A percentile compares a stretch with the other conserved stretches of the same genome.
phyloP scores from a whole-genome alignment of 2,797 vertebrate genomes.

The Coilia nasus region DNA sequence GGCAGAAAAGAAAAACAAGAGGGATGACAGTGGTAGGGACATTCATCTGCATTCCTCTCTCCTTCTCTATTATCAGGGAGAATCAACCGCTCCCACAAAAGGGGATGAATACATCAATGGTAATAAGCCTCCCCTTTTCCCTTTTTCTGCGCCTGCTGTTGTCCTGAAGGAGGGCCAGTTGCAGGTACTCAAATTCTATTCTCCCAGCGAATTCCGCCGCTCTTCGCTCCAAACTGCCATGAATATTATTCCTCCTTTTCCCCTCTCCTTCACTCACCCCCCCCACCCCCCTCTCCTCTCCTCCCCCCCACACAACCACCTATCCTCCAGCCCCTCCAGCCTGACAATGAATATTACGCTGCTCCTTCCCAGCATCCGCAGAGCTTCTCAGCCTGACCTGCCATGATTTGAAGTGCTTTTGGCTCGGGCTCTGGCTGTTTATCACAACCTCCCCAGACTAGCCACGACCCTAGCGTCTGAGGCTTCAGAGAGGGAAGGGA shows the following conservation, averaged over 20 bases:
- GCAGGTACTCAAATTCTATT: conserved; percentile 34
- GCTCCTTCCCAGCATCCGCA: conserved; percentile 38
- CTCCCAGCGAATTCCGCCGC: conserved; percentile 43
- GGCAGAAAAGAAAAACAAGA: neutral
- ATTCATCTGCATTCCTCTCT: conserved; percentile 40
- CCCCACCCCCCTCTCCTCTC: conserved; percentile 49
- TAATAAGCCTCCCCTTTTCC: conserved; percentile 30
- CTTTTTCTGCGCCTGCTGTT: conserved; percentile 21
- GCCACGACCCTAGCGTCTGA: conserved; percentile 72
- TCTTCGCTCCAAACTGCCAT: conserved; percentile 56
- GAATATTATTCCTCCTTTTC: conserved; percentile 53
- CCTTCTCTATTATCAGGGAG: conserved; percentile 35
- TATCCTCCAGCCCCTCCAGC: conserved; percentile 52
- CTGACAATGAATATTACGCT: neutral
- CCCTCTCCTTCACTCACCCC: conserved; percentile 37
- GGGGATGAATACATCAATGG: conserved; percentile 41
- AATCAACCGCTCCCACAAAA: conserved; percentile 41
- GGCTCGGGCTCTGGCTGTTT: conserved; percentile 71
- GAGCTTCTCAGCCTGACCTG: conserved; percentile 56
- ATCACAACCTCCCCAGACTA: conserved; percentile 73
- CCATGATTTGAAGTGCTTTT: conserved; percentile 70
- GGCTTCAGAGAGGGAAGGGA: conserved; percentile 61
- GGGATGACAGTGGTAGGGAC: neutral
- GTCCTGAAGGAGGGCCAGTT: conserved; percentile 31
- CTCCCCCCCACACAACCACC: conserved; percentile 43